Base-by-base conservation (phyloP, 1,140 invertebrate species). In the Camponotus floridanus region DNA sequence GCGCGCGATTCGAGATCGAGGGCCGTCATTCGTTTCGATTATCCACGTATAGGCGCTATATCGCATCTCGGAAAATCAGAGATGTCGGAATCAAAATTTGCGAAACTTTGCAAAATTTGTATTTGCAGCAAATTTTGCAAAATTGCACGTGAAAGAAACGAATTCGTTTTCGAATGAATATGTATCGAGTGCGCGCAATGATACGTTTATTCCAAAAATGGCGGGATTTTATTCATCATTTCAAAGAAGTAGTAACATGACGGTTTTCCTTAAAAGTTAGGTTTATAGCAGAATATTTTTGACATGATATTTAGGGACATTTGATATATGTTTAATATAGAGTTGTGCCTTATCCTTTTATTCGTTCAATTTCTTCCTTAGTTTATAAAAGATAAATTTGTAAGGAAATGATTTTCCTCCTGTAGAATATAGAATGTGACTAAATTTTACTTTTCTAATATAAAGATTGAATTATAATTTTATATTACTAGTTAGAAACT, bases 11-110 rank as follows among this genome's bases (percentile, higher is more conserved):
- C 45, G 79, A 87, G 67, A 73, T 73, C 26, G 26, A 26, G 26
- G 67, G 86, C 65, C 80, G 70, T 78, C 78, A 79, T 87, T 83
- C 65, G 71, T 80, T 90, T 84, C 18, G 84, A 39, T 64, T 88
- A 86, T 86, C 80, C 88, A 64, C 76, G 45, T 42, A 78, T 64
- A 26, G 26, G 26, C 42, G 18, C 45, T 76, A 42, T 85, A 42
- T 85, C 45, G 59, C 67, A 13, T 3, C 21, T 55, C 18, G 61
- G 13, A 36, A 59, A 51, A 55, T 51, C 36, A 8, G 6, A 85
- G 65, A 13, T 5, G 21, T n/a, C 6, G 26, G 2, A 39, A 68
- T 4, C 26, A 70, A 68, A 78, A 42, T 15, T n/a, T n/a, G n/a
- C n/a, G n/a, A n/a, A n/a, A n/a, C n/a, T n/a, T n/a, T n/a, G n/a